Evolutionary conservation across 2,888 invertebrate genomes (phyloP).

Genomic region (Lithophane socia): DNA sequence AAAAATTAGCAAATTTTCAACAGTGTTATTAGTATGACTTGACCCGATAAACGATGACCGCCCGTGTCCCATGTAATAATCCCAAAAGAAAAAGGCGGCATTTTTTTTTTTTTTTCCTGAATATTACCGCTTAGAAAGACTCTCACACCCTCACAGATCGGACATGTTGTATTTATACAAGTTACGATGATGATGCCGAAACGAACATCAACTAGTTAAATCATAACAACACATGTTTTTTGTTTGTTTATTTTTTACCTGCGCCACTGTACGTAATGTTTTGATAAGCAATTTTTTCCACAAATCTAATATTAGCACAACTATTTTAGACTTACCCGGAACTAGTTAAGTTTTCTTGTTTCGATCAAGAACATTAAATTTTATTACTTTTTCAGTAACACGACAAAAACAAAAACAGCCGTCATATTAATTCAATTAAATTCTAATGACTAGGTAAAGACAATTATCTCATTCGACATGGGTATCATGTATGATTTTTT

Average conservation of each 20-base stretch:
- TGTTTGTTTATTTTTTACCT: constrained; percentile 3
- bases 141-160: too few species aligned
- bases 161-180: too few species aligned
- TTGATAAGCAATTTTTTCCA: constrained; percentile 12
- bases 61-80: too few species aligned
- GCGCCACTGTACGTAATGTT: background rate
- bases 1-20: too few species aligned
- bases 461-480: constrained; percentile 1
- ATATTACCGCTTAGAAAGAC: too few species aligned
- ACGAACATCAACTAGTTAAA: background rate
- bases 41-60: too few species aligned
- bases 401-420: background rate
- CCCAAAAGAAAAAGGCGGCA: too few species aligned
- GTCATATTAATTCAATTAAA: constrained; percentile 16
- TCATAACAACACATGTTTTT: constrained; percentile 6
- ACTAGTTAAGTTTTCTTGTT: background rate
- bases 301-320: constrained; percentile 3
- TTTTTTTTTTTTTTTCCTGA: too few species aligned
- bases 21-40: too few species aligned
- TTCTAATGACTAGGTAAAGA: background rate
- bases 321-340: constrained; percentile 9
- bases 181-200: background rate
- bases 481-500: background rate
- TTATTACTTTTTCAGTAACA: background rate
- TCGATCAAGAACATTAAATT: background rate